Evolutionary conservation across 1,140 invertebrate genomes (phyloP).

Genomic region (Papilio dardanus): DNA sequence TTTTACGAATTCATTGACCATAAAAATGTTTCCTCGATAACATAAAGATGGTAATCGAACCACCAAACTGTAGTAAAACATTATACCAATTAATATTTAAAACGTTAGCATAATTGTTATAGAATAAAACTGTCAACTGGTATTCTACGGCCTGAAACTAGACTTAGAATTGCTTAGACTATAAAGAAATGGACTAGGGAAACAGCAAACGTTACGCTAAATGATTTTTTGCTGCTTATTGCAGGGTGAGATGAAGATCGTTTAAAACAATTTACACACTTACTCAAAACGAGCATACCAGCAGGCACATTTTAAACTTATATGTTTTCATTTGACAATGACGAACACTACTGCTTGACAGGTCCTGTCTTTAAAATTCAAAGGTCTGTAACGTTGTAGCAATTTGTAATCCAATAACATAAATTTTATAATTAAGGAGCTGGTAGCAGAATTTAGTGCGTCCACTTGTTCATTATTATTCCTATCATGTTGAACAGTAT

Average conservation of each 20-base stretch:
- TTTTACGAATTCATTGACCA: neutral
- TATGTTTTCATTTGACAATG: too few species aligned
- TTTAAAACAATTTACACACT: too few species aligned
- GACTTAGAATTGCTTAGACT: too few species aligned
- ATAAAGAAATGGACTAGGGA: neutral
- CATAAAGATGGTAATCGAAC: neutral
- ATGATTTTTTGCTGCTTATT: neutral
- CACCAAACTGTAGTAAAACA: neutral
- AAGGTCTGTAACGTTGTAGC: neutral
- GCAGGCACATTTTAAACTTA: neutral
- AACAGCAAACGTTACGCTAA: neutral
- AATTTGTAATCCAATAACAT: constrained; percentile 27
- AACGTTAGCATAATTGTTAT: neutral
- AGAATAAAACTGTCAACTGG: constrained; percentile 12
- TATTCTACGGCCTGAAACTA: neutral
- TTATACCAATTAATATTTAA: neutral
- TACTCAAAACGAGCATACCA: neutral
- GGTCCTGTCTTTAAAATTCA: neutral
- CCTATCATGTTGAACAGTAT: constrained; percentile 16
- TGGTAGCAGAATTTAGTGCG: constrained; percentile 16
- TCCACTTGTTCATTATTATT: constrained; percentile 20
- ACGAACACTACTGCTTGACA: neutral
- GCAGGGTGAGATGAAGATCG: too few species aligned
- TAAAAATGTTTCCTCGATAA: neutral
- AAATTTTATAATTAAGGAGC: constrained; percentile 25